Conservation (phyloP, 2,797 vertebrate genomes). For the Rhynchonycteris naso region DNA sequence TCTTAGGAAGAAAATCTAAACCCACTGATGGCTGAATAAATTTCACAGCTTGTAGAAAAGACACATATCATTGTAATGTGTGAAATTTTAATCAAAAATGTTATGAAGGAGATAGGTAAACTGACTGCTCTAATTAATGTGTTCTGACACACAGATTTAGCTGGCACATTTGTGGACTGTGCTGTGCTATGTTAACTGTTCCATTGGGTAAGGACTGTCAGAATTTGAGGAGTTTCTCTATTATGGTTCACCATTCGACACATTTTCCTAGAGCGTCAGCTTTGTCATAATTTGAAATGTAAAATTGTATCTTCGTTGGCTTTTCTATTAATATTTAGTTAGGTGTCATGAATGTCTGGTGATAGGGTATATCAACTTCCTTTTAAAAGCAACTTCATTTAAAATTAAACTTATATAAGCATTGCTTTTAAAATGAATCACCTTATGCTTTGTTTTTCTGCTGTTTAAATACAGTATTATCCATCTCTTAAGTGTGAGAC, state of each 20-base stretch:
- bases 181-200: slow-evolving; percentile 91
- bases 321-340: slow-evolving; percentile 69
- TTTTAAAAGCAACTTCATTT: slow-evolving; percentile 47
- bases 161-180: slow-evolving; percentile 91
- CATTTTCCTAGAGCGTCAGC: slow-evolving; percentile 28
- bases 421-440: slow-evolving; percentile 45
- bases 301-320: slow-evolving; percentile 40
- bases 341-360: slow-evolving; percentile 25
- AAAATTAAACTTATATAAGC: slow-evolving; percentile 42
- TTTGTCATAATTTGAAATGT: slow-evolving; percentile 70
- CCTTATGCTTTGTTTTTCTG: slow-evolving; percentile 22
- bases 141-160: slow-evolving; percentile 96
- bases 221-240: slow-evolving; percentile 39
- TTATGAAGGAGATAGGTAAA: slow-evolving; percentile 96
- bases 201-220: slow-evolving; percentile 80
- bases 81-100: slow-evolving; percentile 99
- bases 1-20: slow-evolving; percentile 92
- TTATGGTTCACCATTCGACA: background rate
- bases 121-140: slow-evolving; percentile 97
- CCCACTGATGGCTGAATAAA: slow-evolving; percentile 90
- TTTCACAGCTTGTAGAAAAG: slow-evolving; percentile 95
- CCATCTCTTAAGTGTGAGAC: slow-evolving; percentile 59
- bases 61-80: slow-evolving; percentile 96
- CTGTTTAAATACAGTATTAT: slow-evolving; percentile 54
- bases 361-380: background rate